A percentile compares a stretch with the other conserved stretches of the same genome.
Conservation (phyloP, 2,113 vertebrate genomes). For the Triplophysa dalaica region DNA sequence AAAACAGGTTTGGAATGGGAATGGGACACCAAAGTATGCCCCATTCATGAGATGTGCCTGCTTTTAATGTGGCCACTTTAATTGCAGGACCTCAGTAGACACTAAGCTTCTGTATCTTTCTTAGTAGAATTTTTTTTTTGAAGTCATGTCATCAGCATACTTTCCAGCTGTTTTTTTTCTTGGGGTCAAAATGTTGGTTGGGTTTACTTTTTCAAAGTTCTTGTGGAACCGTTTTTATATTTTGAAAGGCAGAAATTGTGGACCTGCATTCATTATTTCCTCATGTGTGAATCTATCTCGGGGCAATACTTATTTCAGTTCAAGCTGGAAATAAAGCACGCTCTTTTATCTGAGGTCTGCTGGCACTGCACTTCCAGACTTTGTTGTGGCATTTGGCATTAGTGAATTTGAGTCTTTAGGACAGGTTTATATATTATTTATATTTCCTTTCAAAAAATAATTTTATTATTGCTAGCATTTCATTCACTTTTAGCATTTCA, state of each 20-base stretch:
- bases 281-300: constrained; percentile 3
- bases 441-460: background rate
- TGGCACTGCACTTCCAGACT: background rate
- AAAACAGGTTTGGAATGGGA: too few relatives aligned
- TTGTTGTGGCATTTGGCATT: background rate
- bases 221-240: background rate
- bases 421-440: background rate
- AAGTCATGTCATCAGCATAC: too few relatives aligned
- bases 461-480: background rate
- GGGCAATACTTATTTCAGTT: constrained; percentile 20
- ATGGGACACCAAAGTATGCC: too few relatives aligned
- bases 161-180: too few relatives aligned
- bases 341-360: constrained; percentile 4
- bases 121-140: background rate
- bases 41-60: too few relatives aligned
- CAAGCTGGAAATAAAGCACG: background rate
- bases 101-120: background rate
- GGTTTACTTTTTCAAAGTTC: too few relatives aligned
- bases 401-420: constrained; percentile 1
- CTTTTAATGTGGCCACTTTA: background rate
- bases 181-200: too few relatives aligned
- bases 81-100: background rate
- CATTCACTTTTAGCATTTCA: background rate
- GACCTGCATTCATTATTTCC: background rate
- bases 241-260: background rate